phyloP scores from a whole-genome alignment of 2,797 vertebrate species.

The Xiphophorus birchmanni region DNA sequence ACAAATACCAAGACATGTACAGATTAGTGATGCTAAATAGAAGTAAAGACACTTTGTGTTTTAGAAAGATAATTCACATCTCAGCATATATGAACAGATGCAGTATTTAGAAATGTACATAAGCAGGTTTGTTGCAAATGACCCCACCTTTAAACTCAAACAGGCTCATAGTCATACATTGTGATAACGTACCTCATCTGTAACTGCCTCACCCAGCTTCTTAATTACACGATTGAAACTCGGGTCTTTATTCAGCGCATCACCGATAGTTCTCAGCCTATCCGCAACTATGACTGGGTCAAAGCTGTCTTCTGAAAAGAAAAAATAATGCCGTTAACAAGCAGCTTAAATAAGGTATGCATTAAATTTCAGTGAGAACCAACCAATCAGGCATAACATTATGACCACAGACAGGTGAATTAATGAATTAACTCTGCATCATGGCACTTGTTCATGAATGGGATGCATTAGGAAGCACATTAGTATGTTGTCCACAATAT shows the following conservation, averaged over 20 bases:
- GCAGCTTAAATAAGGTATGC: not conserved
- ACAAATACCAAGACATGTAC: not conserved
- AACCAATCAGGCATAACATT: not conserved
- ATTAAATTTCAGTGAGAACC: not conserved
- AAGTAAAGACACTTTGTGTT: not conserved
- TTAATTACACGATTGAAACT: slow-evolving; percentile 1
- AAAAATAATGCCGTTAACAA: not conserved
- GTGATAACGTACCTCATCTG: slow-evolving; percentile 42
- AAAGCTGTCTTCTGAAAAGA: slow-evolving; percentile 34
- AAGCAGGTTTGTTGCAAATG: not conserved
- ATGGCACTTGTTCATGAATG: not conserved
- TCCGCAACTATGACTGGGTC: slow-evolving; percentile 55
- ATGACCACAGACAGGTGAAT: not conserved
- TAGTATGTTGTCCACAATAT: not conserved
- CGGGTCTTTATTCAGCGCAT: slow-evolving; percentile 22
- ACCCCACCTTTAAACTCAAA: not conserved
- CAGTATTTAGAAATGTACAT: not conserved
- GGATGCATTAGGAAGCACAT: not conserved
- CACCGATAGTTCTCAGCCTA: slow-evolving; percentile 52
- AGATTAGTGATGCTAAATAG: not conserved
- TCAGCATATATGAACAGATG: not conserved
- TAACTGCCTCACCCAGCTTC: slow-evolving; percentile 21
- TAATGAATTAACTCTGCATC: not conserved
- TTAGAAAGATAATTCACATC: not conserved
- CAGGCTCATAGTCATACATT: not conserved